Base-by-base conservation (phyloP, 2,113 vertebrate genomes). In the Nothoprocta perdicaria region DNA sequence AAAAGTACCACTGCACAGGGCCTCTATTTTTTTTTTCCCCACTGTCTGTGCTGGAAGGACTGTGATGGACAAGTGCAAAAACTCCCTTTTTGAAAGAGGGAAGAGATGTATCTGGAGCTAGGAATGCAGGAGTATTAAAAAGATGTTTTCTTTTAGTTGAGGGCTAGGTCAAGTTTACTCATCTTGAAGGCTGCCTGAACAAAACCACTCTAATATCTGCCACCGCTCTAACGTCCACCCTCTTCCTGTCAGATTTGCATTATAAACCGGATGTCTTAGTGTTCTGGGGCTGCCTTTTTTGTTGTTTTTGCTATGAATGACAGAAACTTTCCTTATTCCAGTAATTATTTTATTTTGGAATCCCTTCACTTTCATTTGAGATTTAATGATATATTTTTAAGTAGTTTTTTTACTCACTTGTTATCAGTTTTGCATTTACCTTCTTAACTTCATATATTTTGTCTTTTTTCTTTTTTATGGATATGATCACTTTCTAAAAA, bases 391-490 rank as follows among this genome's bases (percentile, higher is more conserved):
- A 27, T 53, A 21, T 48, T 53, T 53, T 53, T 26, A 53, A 27
- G 52, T 27, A 53, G 26, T 14, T 26, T 26, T 52, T 53, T 53
- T 53, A 53, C 12, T 53, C 12, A 52, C 77, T 91, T 94, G 72
- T 94, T 88, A 88, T 97, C 96, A 91, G 89, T 93, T 97, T 97
- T 93, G 90, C 83, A 88, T 97, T 97, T 94, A 79, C 91, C 94
- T 96, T 86, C 93, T 95, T 90, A 96, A 97, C 95, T 90, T 94
- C 89, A 89, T 88, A 65, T 65, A 46, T 96, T 96, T 96, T 65
- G 50, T 96, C 96, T 95, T 95, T 71, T 96, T 97, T 97, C 35
- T 96, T 94, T 89, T 92, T 90, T 93, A 97, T 73, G 86, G 87
- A 73, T 77, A 80, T 62, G 88, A 92, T 83, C 65, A 88, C 85